Conservation (phyloP, 2,797 vertebrate species). For the Eulemur albifrons region DNA sequence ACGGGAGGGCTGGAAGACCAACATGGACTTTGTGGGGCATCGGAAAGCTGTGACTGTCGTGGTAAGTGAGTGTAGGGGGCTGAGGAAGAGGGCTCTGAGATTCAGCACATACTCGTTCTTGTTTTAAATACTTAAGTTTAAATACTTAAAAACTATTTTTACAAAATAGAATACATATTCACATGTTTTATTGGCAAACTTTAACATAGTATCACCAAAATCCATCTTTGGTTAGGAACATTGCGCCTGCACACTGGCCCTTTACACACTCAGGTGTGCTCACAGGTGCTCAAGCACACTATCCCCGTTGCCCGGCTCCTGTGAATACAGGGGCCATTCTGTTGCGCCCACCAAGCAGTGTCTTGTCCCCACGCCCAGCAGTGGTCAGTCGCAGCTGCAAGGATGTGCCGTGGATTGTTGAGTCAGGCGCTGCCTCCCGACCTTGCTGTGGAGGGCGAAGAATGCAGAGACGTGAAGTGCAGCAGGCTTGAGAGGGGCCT, state of each 20-base stretch:
- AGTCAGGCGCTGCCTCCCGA: neutral
- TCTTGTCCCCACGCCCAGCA: neutral
- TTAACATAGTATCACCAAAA: neutral
- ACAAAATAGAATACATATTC: neutral
- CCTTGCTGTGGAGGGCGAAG: neutral
- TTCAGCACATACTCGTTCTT: neutral
- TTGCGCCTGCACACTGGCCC: neutral
- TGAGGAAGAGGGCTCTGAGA: neutral
- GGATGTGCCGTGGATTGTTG: neutral
- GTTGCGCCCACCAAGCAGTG: neutral
- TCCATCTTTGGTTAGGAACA: neutral
- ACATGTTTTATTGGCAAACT: neutral
- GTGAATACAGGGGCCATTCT: neutral
- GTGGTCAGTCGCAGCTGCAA: neutral
- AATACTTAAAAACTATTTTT: neutral
- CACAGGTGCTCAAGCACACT: neutral
- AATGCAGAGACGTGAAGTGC: neutral
- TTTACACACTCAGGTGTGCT: neutral
- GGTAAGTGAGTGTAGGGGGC: slow-evolving; percentile 84
- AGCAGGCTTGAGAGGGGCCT: neutral
- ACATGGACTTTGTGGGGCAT: slow-evolving; percentile 99
- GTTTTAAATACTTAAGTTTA: neutral
- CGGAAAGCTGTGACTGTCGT: slow-evolving; percentile 98
- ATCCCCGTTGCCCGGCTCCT: neutral
- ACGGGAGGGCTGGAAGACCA: slow-evolving; percentile 98